Evolutionary conservation across 2,113 vertebrate genomes (phyloP), one percentile per base, ranked within the genome.

Genomic region (Oncorhynchus kisutch): DNA sequence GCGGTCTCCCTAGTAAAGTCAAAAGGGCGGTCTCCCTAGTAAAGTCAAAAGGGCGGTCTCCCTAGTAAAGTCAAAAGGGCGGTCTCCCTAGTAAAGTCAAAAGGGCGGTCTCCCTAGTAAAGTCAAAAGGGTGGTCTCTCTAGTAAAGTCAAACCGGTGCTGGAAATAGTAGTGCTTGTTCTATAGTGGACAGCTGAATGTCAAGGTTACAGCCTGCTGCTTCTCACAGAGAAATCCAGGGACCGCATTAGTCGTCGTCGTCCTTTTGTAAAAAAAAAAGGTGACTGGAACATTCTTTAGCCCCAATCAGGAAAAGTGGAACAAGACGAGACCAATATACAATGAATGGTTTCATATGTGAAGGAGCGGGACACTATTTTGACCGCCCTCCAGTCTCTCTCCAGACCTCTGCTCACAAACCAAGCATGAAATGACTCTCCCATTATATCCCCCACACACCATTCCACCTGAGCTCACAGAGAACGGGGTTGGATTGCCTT

Each of bases 281-380:
- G 89, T 90, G 88, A 86, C 88, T 84, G 71, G 51, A 82, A 79
- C 78, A 78, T 87, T 69, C 78, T 13, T 18, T 54, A 4, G 78
- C 68, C 77, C 81, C 2, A 62, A 60, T 60, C 18, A 2, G 9
- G 34, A 75, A 67, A 70, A 70, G 57, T 24, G 67, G 6, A 54
- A 39, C 20, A 22, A 34, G 20, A 51, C 5, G 45, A 48, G 48
- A 60, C 29, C 2, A 84, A 82, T 29, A 49, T 67, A 74, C 18
- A 14, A 6, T 27, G 22, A 71, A 59, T 14, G 22, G 27, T 45
- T 89, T 91, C 74, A 79, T 82, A 83, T 87, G 88, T 91, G 91
- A 88, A 85, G 87, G 78, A 86, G 88, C 88, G 82, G 82, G 86
- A 74, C 54, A 67, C 94, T 94, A 94, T 95, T 96, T 95, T 95